A percentile compares a stretch with the other conserved stretches of the same genome.
Conservation (phyloP, 2,888 invertebrate genomes). For the Cephus sareptanus region DNA sequence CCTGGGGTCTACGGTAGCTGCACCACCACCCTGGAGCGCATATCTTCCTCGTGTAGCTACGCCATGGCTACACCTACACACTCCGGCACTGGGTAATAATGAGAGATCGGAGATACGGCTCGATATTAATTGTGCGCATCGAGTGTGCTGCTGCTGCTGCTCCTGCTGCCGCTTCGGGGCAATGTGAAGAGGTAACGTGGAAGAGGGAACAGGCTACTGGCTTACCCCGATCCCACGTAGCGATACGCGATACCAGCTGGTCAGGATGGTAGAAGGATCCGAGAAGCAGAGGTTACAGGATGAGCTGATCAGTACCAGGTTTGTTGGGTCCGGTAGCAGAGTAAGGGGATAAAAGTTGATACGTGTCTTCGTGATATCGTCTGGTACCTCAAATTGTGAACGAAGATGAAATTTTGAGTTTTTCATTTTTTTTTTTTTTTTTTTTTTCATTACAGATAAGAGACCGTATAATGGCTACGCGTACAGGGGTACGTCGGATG, state of each 20-base stretch:
- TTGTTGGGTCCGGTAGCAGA: no score
- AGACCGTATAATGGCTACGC: neutral
- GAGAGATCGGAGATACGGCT: constrained; percentile 64
- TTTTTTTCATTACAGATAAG: no score
- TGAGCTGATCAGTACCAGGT: no score
- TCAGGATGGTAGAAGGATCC: no score
- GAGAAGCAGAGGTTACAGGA: constrained; percentile 1
- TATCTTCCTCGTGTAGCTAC: constrained; percentile 30
- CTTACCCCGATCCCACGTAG: constrained; percentile 55
- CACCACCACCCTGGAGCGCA: constrained; percentile 42
- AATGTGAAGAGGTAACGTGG: constrained; percentile 25
- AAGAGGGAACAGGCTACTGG: constrained; percentile 45
- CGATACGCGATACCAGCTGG: constrained; percentile 29
- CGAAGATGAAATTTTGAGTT: no score
- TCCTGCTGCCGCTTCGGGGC: constrained; percentile 22
- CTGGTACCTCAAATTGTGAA: no score
- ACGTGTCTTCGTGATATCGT: no score
- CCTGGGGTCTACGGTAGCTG: constrained; percentile 63
- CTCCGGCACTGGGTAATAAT: constrained; percentile 57
- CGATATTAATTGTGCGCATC: constrained; percentile 64
- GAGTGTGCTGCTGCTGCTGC: constrained; percentile 48
- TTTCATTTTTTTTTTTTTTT: no score
- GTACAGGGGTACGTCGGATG: neutral
- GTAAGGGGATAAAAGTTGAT: no score
- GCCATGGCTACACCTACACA: constrained; percentile 45